Base-by-base conservation (phyloP, 2,888 invertebrate genomes). In the Deroplatys truncata region DNA sequence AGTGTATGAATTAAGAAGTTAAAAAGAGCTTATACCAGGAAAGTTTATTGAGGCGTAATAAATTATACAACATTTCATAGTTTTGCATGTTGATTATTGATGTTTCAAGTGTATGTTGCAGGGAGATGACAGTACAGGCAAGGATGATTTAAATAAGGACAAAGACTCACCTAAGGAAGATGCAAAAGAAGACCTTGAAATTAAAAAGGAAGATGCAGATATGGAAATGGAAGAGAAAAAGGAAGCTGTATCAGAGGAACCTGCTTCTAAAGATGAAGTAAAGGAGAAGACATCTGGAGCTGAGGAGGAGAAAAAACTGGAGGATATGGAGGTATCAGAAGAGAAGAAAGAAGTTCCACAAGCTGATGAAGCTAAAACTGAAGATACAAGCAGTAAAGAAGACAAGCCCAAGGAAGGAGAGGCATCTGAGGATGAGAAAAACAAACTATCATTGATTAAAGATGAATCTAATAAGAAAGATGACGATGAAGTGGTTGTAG, bases 401-500 rank as follows among this genome's bases (percentile, higher is more conserved):
- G 92, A 92, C 31, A 90, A 92, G 92, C 91, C 90, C 16, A 91
- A 91, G 86, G 91, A 91, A 28, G 91, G 93, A 28, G 92, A 92
- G 7, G 92, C 92, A 16, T 92, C 92, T 9, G 85, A 83, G n/a
- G 85, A 31, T 29, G 93, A 93, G 49, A 93, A 43, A 93, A 93
- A 31, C 72, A 49, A 72, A 43, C 43, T 83, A 20, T 16, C 85
- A 49, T 29, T 88, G 15, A 28, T 89, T 86, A 87, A 84, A 29
- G 86, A 89, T 16, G 89, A 89, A 31, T 25, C 56, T 35, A n/a
- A n/a, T n/a, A 89, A 89, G 9, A 93, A 94, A 28, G 94, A 94
- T 88, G 94, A 92, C 92, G 92, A 93, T 85, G 92, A 93, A 84
- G 92, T 90, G 92, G 92, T 88, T 92, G 84, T 89, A 13, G 94